Evolutionary conservation across 2,113 vertebrate species (phyloP), one percentile per base, ranked within the genome.

Genomic region (Lycocorax pyrrhopterus): DNA sequence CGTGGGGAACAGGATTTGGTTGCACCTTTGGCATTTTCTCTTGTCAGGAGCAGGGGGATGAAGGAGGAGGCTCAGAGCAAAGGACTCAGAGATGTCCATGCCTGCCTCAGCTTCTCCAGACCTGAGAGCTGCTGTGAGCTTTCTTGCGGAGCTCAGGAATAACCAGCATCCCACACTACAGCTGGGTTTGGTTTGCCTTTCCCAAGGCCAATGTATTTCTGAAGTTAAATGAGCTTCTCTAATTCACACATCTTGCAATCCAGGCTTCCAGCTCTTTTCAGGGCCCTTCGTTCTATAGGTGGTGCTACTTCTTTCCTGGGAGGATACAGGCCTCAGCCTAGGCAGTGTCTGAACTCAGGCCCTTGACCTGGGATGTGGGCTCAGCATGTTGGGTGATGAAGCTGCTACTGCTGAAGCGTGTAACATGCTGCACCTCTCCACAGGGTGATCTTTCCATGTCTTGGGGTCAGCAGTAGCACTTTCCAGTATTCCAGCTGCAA

Each of bases 1-100:
- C 0, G 0, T 2, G 18, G 3, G 35, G 35, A 37, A 7, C 12
- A 12, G 52, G 46, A 27, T 23, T 35, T 6, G 1, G 11, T 27
- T 27, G 19, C 2, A 0, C 14, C 37, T 25, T 13, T 6, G 64
- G 43, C 6, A 3, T 71, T 71, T 90, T 43, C 23, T 33, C 4
- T 15, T 23, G 10, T 33, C 60, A 39, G 71, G 33, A 60, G 23
- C 0, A 0, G 12, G 6, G 41, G 4, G 10, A 12, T 33, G 29
- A 21, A 62, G 32, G 12, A 51, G 17, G 49, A 39, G 77, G 16
- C 55, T 74, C 33, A 47, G 72, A 68, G 53, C 52, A 82, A 46
- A 60, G 29, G 44, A 29, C 26, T 51, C 12, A 3, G 6, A 64
- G 37, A 41, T 3, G 6, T 67, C n/a, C 0, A 0, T 72, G 58